phyloP scores from a whole-genome alignment of 2,888 invertebrate genomes.

The Ferdinandea cuprea region DNA sequence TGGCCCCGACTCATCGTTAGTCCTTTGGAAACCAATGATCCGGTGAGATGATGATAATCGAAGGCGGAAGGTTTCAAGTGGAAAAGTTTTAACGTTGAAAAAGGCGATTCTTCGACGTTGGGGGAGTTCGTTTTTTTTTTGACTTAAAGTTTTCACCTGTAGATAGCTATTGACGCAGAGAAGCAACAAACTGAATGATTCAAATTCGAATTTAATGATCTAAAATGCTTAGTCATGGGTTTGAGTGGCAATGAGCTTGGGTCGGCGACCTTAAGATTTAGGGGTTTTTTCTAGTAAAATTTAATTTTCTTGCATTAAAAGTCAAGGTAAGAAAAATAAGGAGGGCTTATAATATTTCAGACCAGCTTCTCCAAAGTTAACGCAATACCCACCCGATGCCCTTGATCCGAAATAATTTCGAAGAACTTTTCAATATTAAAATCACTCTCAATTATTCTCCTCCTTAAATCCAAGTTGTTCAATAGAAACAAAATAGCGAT shows the following conservation, averaged over 20 bases:
- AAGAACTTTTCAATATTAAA: no score
- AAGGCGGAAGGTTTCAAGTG: slow-evolving; percentile 48
- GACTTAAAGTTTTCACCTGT: slow-evolving; percentile 15
- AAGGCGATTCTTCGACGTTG: slow-evolving; percentile 1
- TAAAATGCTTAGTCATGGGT: slow-evolving; percentile 7
- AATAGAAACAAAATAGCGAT: background rate
- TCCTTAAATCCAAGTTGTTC: background rate
- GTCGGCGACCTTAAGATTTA: no score
- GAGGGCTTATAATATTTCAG: no score
- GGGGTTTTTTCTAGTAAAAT: no score
- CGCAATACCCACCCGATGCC: no score
- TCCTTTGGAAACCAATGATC: slow-evolving; percentile 54
- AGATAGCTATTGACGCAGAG: background rate
- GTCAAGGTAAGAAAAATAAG: no score
- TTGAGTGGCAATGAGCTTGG: background rate
- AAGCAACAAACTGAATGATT: background rate
- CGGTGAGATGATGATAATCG: slow-evolving; percentile 51
- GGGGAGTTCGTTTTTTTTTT: no score
- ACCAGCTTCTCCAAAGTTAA: no score
- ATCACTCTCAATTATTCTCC: background rate
- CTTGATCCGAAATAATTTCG: no score
- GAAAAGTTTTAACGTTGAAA: slow-evolving; percentile 43
- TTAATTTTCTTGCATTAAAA: background rate
- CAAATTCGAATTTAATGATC: slow-evolving; percentile 43
- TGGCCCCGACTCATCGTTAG: background rate